Evolutionary conservation across 2,113 vertebrate genomes (phyloP), one percentile per base, ranked within the genome.

Genomic region (Neodontobutis hainanensis): DNA sequence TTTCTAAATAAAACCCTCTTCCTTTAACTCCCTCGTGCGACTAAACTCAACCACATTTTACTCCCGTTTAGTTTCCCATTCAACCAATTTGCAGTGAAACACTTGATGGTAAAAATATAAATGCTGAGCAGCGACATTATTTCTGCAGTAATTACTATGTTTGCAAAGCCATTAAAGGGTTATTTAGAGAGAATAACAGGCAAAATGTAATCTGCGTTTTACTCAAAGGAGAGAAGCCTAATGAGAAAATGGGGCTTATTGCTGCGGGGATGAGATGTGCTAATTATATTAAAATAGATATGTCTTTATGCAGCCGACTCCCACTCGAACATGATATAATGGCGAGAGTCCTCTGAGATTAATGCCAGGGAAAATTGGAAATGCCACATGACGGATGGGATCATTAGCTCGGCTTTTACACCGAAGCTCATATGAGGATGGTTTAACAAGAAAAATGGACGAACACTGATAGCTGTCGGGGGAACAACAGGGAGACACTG

Each of bases 231-330:
- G 64, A 45, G 70, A 66, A 65, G 38, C 46, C 60, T 81, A 79
- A 88, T 74, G 82, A 79, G 82, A 61, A 88, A 73, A 76, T 71
- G 40, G 57, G 66, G 55, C 68, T 77, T 74, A 70, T 74, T 83
- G 77, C 53, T 67, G 47, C 0, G 62, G 65, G 64, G 78, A 70
- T 48, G 75, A 81, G 70, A 70, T 52, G 70, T 42, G 58, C 69
- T 86, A 83, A 88, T 85, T 85, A 76, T 52, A 85, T 82, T 81
- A 75, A 88, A 81, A 81, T 59, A 59, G 76, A 85, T 84, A 80
- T 63, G 64, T 76, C 60, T 60, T 77, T 73, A 73, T 80, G 70
- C 75, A 65, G 79, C 62, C 49, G 60, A 78, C 61, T 78, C 66
- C 36, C 8, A 36, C 59, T 72, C 11, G 47, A 66, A 40, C 49